Conservation (phyloP, 1,140 invertebrate genomes). For the Myzus persicae region DNA sequence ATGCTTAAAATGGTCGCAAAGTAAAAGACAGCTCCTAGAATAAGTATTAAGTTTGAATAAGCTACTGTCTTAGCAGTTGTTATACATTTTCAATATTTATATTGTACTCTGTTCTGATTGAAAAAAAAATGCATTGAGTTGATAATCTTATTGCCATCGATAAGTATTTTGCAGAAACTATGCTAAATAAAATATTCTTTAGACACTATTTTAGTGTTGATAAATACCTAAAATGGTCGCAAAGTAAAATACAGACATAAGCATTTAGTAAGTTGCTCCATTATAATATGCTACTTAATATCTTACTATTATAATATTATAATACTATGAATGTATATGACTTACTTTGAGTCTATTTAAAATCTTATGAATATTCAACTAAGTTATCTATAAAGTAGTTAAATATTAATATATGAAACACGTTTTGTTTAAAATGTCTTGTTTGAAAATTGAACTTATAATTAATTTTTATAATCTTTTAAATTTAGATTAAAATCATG, state of each 20-base stretch:
- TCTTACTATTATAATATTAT: too few relatives aligned
- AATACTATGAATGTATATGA: background rate
- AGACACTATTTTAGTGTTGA: constrained; percentile 29
- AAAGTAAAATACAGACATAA: background rate
- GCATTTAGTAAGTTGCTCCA: background rate
- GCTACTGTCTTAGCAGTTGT: too few relatives aligned
- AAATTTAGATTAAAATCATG: background rate
- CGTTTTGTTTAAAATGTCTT: too few relatives aligned
- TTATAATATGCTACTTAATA: too few relatives aligned
- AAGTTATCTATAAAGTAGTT: background rate
- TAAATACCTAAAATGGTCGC: constrained; percentile 35
- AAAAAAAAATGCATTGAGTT: too few relatives aligned
- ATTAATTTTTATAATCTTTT: background rate
- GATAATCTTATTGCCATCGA: too few relatives aligned
- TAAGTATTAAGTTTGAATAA: background rate
- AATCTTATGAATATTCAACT: background rate
- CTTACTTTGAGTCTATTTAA: background rate
- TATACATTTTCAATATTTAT: too few relatives aligned
- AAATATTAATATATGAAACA: background rate
- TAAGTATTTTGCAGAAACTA: constrained; percentile 31
- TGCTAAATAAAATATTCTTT: constrained; percentile 39
- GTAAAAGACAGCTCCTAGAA: background rate
- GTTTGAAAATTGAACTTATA: background rate
- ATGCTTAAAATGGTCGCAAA: constrained; percentile 47
- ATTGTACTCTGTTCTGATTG: too few relatives aligned